Evolutionary conservation across 2,888 invertebrate genomes (phyloP).

Genomic region (Anarsia innoxiella): DNA sequence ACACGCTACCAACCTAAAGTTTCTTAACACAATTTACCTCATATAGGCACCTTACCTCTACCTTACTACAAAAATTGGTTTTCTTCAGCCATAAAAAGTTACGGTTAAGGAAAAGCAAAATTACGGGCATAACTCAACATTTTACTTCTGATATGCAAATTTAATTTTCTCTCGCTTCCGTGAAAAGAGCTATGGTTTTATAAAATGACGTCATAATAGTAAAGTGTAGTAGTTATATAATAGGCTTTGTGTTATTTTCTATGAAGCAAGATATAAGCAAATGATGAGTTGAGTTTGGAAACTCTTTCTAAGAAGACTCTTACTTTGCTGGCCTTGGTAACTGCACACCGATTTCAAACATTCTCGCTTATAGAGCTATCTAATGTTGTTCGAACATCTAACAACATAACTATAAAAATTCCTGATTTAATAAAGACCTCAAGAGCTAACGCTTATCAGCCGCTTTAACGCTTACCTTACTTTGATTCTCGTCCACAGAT

Average conservation of each 20-base stretch:
- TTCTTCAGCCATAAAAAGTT: too few species aligned
- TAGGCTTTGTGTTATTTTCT: too few species aligned
- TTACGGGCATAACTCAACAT: slow-evolving; percentile 4
- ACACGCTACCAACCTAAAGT: too few species aligned
- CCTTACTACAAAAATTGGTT: too few species aligned
- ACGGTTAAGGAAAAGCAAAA: background rate
- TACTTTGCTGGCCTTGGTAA: background rate
- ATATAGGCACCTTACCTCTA: too few species aligned
- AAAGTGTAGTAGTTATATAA: too few species aligned
- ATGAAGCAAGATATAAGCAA: too few species aligned
- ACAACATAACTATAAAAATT: background rate
- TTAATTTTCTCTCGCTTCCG: slow-evolving; percentile 3
- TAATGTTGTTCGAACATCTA: background rate
- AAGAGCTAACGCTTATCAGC: background rate
- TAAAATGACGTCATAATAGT: too few species aligned
- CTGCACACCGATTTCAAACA: background rate
- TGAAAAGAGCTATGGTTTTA: too few species aligned
- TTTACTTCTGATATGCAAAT: slow-evolving; percentile 6
- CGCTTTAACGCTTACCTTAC: background rate
- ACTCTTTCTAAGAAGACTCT: background rate
- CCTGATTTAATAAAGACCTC: background rate
- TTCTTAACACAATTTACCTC: too few species aligned
- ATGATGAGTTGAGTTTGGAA: background rate
- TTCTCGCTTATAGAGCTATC: background rate
- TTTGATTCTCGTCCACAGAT: background rate